Conservation (phyloP, 2,888 invertebrate species). For the Platycnemis pennipes region DNA sequence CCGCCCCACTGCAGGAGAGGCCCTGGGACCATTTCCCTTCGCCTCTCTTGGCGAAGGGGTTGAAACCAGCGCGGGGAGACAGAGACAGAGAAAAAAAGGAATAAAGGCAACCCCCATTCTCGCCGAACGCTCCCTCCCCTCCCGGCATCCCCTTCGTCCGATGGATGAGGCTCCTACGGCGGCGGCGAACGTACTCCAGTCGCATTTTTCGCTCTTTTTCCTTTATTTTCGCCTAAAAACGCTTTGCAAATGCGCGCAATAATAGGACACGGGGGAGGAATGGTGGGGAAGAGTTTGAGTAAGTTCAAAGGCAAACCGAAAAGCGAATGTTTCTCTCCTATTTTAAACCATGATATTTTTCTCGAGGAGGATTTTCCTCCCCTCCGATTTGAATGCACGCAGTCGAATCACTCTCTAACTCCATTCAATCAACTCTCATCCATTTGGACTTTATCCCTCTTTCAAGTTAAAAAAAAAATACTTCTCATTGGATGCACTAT, state of each 20-base stretch:
- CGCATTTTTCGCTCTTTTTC: neutral
- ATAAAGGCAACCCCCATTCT: neutral
- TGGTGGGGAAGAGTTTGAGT: neutral
- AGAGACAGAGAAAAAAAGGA: neutral
- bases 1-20: neutral
- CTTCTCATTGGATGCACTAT: neutral
- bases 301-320: constrained; percentile 16
- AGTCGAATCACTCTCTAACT: neutral
- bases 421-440: constrained; percentile 1
- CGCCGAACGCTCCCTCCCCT: neutral
- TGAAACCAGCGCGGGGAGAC: neutral
- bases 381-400: neutral
- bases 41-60: neutral
- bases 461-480: neutral
- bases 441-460: neutral
- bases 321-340: neutral
- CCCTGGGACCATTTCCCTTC: neutral
- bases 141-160: neutral
- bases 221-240: neutral
- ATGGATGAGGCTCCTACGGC: neutral
- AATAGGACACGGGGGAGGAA: neutral
- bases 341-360: neutral
- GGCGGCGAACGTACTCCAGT: neutral
- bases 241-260: neutral
- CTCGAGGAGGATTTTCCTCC: no score